Percentiles rank a stretch among this genome's conserved stretches.
phyloP scores from a whole-genome alignment of 1,140 invertebrate genomes.

The Phymorhynchus buccinoides region DNA sequence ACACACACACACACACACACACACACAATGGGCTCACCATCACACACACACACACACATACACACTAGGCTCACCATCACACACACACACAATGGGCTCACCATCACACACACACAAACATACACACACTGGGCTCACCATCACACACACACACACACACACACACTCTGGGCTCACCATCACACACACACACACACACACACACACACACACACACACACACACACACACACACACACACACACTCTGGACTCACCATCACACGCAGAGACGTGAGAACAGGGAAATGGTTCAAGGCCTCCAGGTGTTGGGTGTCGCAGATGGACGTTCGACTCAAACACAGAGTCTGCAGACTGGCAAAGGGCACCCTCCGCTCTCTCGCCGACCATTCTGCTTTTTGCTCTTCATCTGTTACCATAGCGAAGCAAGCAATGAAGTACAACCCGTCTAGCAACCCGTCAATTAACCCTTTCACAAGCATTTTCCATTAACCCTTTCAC shows the following conservation, averaged over 20 bases:
- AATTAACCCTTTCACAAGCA: no score
- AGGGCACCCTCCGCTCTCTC: conserved; percentile 47
- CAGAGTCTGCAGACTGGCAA: conserved; percentile 51
- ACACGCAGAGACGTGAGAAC: conserved; percentile 53
- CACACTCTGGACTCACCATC: conserved; percentile 46
- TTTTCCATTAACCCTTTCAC: no score
- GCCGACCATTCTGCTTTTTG: not conserved
- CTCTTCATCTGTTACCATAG: not conserved
- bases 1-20: no score
- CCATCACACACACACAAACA: no score
- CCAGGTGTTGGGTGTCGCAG: conserved; percentile 51
- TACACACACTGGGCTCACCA: no score
- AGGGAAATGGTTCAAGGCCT: conserved; percentile 56
- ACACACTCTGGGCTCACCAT: no score
- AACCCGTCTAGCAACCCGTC: not conserved
- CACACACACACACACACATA: no score
- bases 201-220: not conserved
- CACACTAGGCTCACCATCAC: no score
- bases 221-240: not conserved
- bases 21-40: no score
- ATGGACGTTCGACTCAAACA: conserved; percentile 63
- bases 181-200: no score
- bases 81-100: no score
- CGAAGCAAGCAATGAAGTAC: not conserved
- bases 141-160: no score